Evolutionary conservation across 1,140 invertebrate species (phyloP), one percentile per base, ranked within the genome.

Genomic region (Psilanteris sp.): DNA sequence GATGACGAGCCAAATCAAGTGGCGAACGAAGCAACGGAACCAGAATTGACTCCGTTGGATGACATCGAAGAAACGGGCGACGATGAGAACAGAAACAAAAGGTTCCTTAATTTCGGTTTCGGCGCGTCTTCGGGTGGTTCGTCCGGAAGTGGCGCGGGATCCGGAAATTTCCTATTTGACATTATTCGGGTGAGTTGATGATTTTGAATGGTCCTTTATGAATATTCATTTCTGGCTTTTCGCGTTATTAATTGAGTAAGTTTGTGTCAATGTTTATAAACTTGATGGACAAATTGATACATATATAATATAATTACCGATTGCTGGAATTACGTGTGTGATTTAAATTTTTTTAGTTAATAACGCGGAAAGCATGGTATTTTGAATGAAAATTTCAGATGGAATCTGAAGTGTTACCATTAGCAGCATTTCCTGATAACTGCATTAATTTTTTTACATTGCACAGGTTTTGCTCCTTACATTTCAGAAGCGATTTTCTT

Each of bases 91-190:
- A 90, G 93, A 79, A 93, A 95, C 85, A 95, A 95, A 82, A 91
- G 92, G 90, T 94, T 94, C 86, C 89, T 94, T 70, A 93, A 90
- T 83, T 94, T 94, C 80, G 90, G 90, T 7, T 86, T 90, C 24
- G 92, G 91, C 9, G 79, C 70, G 1, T 80, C 77, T 0, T 90
- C 89, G 6, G 82, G 87, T 43, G 81, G 83, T 32, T 81, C 83
- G 36, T 81, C 83, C 39, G 91, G 90, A 8, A 90, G 89, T 55
- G 90, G 90, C 7, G 92, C 92, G 43, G 94, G 94, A 22, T 95
- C 94, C 5, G 94, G 94, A 50, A 96, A 95, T 88, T 95, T 96
- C 89, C 89, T 96, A 52, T 95, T 95, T 87, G 94, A 96, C 86
- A 93, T 95, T 77, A 93, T 95, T 82, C 91, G 94, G 90, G 94